A percentile compares a stretch with the other conserved stretches of the same genome.
phyloP scores from a whole-genome alignment of 2,797 vertebrate species.

The Hydrolagus colliei region DNA sequence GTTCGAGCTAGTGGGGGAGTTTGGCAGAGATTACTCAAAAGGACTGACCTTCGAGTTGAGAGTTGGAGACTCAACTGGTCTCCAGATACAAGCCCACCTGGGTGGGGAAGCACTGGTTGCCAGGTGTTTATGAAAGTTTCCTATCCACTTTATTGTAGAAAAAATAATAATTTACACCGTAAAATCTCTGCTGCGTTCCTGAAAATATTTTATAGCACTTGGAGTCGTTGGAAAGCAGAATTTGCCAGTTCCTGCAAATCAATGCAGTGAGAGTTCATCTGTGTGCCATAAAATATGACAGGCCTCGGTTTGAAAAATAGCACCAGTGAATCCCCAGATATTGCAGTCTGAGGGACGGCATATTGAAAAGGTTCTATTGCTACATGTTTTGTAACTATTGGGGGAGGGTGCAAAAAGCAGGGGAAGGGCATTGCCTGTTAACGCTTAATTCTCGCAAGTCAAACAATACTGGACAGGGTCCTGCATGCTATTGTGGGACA shows the following conservation, averaged over 20 bases:
- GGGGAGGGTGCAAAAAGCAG: no score
- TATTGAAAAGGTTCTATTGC: background rate
- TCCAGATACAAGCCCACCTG: background rate
- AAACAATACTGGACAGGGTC: no score
- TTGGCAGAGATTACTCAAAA: no score
- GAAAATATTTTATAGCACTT: background rate
- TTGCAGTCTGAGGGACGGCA: background rate
- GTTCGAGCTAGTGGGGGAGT: no score
- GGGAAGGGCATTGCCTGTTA: no score
- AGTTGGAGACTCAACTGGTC: background rate
- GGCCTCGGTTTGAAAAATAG: background rate
- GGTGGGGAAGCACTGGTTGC: background rate
- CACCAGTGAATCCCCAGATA: background rate
- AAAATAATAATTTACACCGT: background rate
- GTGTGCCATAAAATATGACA: background rate
- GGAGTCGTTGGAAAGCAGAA: slow-evolving; percentile 1
- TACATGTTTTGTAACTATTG: background rate
- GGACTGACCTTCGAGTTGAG: background rate
- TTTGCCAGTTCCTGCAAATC: no score
- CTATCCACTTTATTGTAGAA: background rate
- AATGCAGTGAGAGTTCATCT: background rate
- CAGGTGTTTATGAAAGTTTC: background rate
- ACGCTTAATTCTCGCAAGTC: no score
- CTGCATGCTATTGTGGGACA: no score
- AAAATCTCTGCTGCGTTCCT: background rate